Evolutionary conservation across 2,888 invertebrate genomes (phyloP).

Genomic region (Limenitis camilla): DNA sequence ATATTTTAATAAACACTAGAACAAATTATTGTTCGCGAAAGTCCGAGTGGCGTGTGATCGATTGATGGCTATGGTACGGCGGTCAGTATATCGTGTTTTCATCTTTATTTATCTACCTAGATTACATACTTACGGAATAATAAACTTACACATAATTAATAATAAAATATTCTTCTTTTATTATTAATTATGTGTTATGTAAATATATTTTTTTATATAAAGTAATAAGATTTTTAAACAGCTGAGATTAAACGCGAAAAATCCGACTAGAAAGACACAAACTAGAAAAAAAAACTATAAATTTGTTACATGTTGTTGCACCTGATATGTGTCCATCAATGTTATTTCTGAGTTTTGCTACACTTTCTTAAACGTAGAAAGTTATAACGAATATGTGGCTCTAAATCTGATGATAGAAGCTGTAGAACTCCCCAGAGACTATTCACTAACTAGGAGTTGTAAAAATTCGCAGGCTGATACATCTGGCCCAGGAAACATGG

Average conservation of each 20-base stretch:
- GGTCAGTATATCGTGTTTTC: slow-evolving; percentile 56
- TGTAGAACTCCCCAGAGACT: slow-evolving; percentile 21
- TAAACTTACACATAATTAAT: too few species aligned
- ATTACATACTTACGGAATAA: too few species aligned
- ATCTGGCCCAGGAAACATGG: slow-evolving; percentile 56
- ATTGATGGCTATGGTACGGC: slow-evolving; percentile 35
- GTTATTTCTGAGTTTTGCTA: slow-evolving; percentile 33
- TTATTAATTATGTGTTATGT: too few species aligned
- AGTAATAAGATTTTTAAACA: too few species aligned
- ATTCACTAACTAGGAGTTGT: slow-evolving; percentile 18
- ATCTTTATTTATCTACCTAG: slow-evolving; percentile 39
- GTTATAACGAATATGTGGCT: slow-evolving; percentile 32
- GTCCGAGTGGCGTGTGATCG: slow-evolving; percentile 50
- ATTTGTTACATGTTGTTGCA: slow-evolving; percentile 21
- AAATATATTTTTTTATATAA: too few species aligned
- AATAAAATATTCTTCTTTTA: too few species aligned
- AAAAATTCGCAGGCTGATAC: slow-evolving; percentile 25
- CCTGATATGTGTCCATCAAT: slow-evolving; percentile 63
- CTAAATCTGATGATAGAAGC: slow-evolving; percentile 7
- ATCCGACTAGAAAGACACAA: too few species aligned
- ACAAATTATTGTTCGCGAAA: slow-evolving; percentile 68
- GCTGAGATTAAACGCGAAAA: too few species aligned
- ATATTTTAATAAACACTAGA: slow-evolving; percentile 66
- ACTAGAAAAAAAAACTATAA: slow-evolving; percentile 2
- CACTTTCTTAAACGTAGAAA: slow-evolving; percentile 46